These are phyloP conservation scores for Sebastes trivittatus DNA, from an alignment of 2,797 vertebrate genomes.

Conservation along the genomic window DNA sequence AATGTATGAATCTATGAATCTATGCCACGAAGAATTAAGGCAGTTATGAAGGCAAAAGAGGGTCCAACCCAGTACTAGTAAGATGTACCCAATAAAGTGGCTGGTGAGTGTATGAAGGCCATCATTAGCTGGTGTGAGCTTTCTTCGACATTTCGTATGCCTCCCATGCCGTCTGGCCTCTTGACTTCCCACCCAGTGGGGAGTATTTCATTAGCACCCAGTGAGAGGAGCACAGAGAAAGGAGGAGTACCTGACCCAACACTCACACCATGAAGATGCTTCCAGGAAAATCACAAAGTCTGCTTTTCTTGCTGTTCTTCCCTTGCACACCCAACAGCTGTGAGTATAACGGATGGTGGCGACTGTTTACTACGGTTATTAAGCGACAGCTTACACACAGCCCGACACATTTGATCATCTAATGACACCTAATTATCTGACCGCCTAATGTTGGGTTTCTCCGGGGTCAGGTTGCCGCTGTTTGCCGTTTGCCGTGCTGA, in stretches of 20 bases:
- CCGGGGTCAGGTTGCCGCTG: conserved; percentile 47
- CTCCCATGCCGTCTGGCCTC: conserved; percentile 1
- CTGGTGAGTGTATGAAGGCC: not conserved
- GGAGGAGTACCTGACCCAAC: conserved; percentile 23
- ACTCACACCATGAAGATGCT: conserved; percentile 18
- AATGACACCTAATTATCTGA: conserved; percentile 69
- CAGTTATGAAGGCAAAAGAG: not conserved
- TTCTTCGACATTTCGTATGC: not conserved
- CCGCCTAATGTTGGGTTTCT: conserved; percentile 49
- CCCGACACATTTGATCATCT: conserved; percentile 62
- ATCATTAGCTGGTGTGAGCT: not conserved
- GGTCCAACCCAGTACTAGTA: not conserved
- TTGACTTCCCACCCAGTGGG: conserved; percentile 29
- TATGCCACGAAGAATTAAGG: not conserved
- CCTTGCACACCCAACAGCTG: not conserved
- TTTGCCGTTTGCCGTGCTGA: conserved; percentile 28
- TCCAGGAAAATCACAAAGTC: not conserved
- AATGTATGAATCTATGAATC: not conserved
- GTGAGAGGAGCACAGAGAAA: conserved; percentile 15
- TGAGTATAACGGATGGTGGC: not conserved
- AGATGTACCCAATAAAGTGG: too few relatives aligned
- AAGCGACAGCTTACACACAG: conserved; percentile 15
- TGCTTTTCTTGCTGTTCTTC: not conserved
- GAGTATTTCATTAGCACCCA: conserved; percentile 55
- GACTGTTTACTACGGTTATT: conserved; percentile 31